Percentiles rank a stretch among this genome's conserved stretches.
Evolutionary conservation across 2,888 invertebrate genomes (phyloP).

Genomic region (Tetropium fuscum): DNA sequence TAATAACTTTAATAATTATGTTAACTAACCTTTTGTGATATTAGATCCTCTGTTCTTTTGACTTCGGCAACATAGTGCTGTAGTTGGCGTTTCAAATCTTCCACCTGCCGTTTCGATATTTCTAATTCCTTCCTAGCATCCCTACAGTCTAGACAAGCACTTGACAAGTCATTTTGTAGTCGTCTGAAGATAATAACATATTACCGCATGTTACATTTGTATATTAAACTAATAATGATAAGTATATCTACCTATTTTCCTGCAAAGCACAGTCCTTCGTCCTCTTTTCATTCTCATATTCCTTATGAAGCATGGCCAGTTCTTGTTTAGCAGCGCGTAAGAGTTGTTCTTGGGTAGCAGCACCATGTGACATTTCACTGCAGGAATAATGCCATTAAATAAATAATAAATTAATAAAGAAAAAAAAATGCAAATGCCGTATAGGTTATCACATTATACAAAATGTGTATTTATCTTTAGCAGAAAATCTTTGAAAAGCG

Average conservation of each 20-base stretch:
- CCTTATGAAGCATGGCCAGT: constrained; percentile 70
- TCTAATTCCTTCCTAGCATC: constrained; percentile 76
- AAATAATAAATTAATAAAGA: constrained; percentile 25
- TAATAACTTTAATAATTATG: background rate
- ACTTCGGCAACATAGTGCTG: constrained; percentile 87
- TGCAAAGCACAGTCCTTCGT: constrained; percentile 72
- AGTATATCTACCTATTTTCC: constrained; percentile 69
- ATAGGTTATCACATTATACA: too few species aligned
- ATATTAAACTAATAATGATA: background rate
- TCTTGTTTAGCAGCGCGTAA: constrained; percentile 69
- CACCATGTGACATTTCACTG: constrained; percentile 57
- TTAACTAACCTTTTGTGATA: constrained; percentile 72
- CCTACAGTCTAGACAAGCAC: constrained; percentile 73
- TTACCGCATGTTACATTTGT: background rate
- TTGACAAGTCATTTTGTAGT: constrained; percentile 79
- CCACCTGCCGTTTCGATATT: constrained; percentile 77
- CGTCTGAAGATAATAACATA: constrained; percentile 66
- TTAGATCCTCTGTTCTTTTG: constrained; percentile 81
- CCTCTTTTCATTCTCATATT: constrained; percentile 70
- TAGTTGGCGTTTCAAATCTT: constrained; percentile 79
- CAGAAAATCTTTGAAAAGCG: too few species aligned
- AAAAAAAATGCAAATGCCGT: too few species aligned
- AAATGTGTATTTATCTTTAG: too few species aligned
- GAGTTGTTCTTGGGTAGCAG: constrained; percentile 68
- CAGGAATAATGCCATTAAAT: too few species aligned